These are phyloP conservation scores for Celastrina argiolus DNA, from an alignment of 2,888 invertebrate genomes.

Conservation along the genomic window DNA sequence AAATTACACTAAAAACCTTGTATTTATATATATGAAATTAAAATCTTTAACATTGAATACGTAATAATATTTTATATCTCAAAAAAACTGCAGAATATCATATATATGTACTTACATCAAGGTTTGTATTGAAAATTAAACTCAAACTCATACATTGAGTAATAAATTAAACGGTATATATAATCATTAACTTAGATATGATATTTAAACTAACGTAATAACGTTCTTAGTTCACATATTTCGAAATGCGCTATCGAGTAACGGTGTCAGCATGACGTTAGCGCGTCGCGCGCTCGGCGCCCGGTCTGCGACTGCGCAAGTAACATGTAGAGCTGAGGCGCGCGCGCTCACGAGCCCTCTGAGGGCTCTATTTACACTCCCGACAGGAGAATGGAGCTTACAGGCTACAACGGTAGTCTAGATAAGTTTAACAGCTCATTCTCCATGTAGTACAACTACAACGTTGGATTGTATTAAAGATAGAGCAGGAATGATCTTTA, in stretches of 20 bases:
- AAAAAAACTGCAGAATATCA: background rate
- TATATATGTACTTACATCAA: background rate
- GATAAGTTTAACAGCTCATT: background rate
- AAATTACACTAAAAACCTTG: conserved; percentile 10
- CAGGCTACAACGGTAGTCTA: background rate
- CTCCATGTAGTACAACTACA: background rate
- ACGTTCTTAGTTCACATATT: conserved; percentile 7
- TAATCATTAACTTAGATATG: background rate
- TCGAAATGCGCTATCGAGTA: conserved; percentile 1
- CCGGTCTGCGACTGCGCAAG: conserved; percentile 45
- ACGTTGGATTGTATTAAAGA: background rate
- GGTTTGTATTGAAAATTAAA: conserved; percentile 13
- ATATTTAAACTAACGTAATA: background rate
- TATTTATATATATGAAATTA: background rate
- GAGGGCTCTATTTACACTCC: conserved; percentile 9
- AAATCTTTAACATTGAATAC: conserved; percentile 6
- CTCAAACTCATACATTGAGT: background rate
- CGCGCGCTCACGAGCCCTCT: conserved; percentile 27
- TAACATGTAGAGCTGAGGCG: conserved; percentile 27
- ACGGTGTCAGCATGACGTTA: conserved; percentile 25
- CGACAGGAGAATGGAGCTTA: conserved; percentile 24
- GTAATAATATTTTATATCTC: background rate
- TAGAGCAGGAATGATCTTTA: background rate
- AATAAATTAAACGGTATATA: background rate
- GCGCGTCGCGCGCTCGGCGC: conserved; percentile 68